Evolutionary conservation across 1,140 invertebrate species (phyloP), one percentile per base, ranked within the genome.

Genomic region (Hirudo medicinalis): DNA sequence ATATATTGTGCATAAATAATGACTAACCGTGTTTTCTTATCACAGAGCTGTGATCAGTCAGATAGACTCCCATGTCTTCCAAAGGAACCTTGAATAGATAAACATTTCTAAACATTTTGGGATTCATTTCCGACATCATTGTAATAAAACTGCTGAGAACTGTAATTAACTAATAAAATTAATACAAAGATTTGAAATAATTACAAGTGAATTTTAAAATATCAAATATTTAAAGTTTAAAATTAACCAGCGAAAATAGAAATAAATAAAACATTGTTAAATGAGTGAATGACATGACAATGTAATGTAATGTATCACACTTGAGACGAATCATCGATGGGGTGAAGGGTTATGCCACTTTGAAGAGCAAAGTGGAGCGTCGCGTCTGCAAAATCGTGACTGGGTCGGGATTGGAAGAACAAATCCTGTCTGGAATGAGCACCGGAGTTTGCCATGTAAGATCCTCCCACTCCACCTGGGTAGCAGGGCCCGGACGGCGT

Each of bases 11-110:
- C 43, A 63, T 63, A 25, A 32, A 19, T 4, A 19, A 63, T 32
- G 29, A 63, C n/a, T 53, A 53, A 70, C 69, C 36, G 32, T 36
- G 69, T 32, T 70, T 70, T 53, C 69, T 70, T 20, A 70, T 70
- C 36, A 70, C 49, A 19, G 36, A 70, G 19, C 53, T 70, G 53
- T 49, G 49, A 8, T 70, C 69, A 11, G 69, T 22, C 36, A 70
- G 43, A 29, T 54, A 70, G 19, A 25, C 29, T 8, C 53, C 53
- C 29, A 70, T 53, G 25, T 70, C 69, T 70, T 70, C 69, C n/a
- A 70, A 49, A 9, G 40, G 32, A 9, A 70, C 69, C 69, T 70
- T 25, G 8, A 32, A 68, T 32, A 15, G 57, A 11, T 63, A 63
- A 63, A 19, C 29, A 63, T 13, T 8, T 63, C 5, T 5, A 57